Evolutionary conservation across 2,888 invertebrate species (phyloP).

Genomic region (Stegana nigrithorax): DNA sequence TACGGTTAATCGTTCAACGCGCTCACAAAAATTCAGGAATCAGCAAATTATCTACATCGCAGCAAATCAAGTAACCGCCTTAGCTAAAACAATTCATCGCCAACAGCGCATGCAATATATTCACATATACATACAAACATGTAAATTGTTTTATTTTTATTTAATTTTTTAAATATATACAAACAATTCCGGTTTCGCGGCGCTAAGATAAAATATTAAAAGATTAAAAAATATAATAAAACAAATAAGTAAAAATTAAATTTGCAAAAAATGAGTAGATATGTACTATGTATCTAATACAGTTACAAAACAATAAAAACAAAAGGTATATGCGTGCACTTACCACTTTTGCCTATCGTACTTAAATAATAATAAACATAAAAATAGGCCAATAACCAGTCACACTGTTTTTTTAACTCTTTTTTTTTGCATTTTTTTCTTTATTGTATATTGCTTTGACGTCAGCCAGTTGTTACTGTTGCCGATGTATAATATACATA

Average conservation of each 20-base stretch:
- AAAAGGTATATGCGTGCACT: not conserved
- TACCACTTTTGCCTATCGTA: not conserved
- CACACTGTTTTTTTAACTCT: too few species aligned
- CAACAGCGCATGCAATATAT: not conserved
- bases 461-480: not conserved
- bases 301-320: not conserved
- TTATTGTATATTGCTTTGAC: too few species aligned
- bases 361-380: not conserved
- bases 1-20: conserved; percentile 10
- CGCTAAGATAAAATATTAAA: too few species aligned
- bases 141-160: too few species aligned
- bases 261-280: not conserved
- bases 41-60: not conserved
- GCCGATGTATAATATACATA: too few species aligned
- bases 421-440: not conserved
- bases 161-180: too few species aligned
- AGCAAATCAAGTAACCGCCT: too few species aligned
- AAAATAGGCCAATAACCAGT: conserved; percentile 4
- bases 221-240: not conserved
- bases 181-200: conserved; percentile 12
- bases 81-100: too few species aligned
- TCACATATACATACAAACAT: too few species aligned
- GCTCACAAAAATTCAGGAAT: not conserved
- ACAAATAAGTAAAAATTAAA: not conserved
- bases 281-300: not conserved